phyloP scores from a whole-genome alignment of 1,140 invertebrate genomes.

The Nilaparvata lugens region DNA sequence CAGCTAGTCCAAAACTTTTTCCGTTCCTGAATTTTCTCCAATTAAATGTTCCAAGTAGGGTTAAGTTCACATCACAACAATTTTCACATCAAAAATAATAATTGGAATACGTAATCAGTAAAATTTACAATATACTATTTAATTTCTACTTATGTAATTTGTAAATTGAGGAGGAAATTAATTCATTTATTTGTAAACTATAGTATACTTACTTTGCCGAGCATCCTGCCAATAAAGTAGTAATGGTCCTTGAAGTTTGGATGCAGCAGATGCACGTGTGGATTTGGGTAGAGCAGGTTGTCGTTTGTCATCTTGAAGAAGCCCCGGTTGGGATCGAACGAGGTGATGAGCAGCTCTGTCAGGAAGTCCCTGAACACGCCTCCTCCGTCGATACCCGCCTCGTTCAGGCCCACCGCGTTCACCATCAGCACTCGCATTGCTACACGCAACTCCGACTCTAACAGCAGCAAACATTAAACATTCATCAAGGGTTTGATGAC shows the following conservation, averaged over 20 bases:
- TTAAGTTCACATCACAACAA: too few relatives aligned
- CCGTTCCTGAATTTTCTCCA: too few relatives aligned
- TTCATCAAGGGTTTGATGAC: not conserved
- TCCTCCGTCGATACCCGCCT: conserved; percentile 93
- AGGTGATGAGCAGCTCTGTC: conserved; percentile 83
- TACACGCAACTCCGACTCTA: conserved; percentile 77
- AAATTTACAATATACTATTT: too few relatives aligned
- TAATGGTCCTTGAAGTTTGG: conserved; percentile 86
- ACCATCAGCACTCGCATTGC: conserved; percentile 83
- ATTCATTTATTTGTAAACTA: too few relatives aligned
- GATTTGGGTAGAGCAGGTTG: conserved; percentile 92
- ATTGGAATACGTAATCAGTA: too few relatives aligned
- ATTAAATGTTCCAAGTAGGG: too few relatives aligned
- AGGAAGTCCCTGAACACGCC: conserved; percentile 90
- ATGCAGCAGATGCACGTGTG: conserved; percentile 72
- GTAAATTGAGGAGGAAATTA: too few relatives aligned
- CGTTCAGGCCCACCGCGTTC: conserved; percentile 81
- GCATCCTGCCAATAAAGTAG: conserved; percentile 88
- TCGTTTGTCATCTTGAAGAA: conserved; percentile 88
- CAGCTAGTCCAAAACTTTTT: too few relatives aligned
- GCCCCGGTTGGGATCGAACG: conserved; percentile 94
- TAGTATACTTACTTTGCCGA: conserved; percentile 66
- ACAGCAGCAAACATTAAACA: conserved; percentile 18
- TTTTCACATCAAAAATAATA: too few relatives aligned
- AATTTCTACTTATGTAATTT: too few relatives aligned